Percentiles rank a stretch among this genome's conserved stretches.
Evolutionary conservation across 2,888 invertebrate genomes (phyloP).

Genomic region (Timema podura): DNA sequence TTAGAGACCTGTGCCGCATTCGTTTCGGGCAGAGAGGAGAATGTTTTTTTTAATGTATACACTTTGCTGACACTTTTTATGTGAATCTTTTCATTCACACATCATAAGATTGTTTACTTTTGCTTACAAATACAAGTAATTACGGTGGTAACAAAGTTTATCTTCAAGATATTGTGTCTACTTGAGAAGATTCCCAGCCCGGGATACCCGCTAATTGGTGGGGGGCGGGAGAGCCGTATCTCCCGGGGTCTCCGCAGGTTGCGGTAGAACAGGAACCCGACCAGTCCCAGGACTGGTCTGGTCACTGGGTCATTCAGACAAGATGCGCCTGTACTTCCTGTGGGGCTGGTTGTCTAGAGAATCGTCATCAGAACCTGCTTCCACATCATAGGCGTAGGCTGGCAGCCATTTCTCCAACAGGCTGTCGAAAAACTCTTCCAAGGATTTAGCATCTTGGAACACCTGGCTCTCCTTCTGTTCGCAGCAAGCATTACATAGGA

Average conservation of each 20-base stretch:
- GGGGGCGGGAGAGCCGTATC: not conserved
- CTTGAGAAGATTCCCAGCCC: too few relatives aligned
- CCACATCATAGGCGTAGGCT: slow-evolving; percentile 37
- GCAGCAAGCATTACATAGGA: not conserved
- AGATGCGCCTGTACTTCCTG: slow-evolving; percentile 28
- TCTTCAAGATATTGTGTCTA: too few relatives aligned
- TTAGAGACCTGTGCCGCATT: too few relatives aligned
- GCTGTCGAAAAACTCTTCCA: slow-evolving; percentile 83
- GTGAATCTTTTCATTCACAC: too few relatives aligned
- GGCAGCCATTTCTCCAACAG: slow-evolving; percentile 78
- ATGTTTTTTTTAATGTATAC: too few relatives aligned
- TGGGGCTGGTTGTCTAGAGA: slow-evolving; percentile 16
- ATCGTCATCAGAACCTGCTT: slow-evolving; percentile 26
- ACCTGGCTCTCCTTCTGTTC: slow-evolving; percentile 69
- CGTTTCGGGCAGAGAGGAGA: too few relatives aligned
- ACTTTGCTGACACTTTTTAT: too few relatives aligned
- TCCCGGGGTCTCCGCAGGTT: not conserved
- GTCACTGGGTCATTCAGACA: slow-evolving; percentile 13
- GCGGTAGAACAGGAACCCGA: too few relatives aligned
- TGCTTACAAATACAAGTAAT: too few relatives aligned
- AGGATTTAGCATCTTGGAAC: slow-evolving; percentile 71
- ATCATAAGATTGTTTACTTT: too few relatives aligned
- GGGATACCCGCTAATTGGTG: too few relatives aligned
- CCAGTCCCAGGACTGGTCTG: not conserved
- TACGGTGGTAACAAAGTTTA: too few relatives aligned